Evolutionary conservation across 2,888 invertebrate species (phyloP), one percentile per base, ranked within the genome.

Genomic region (Andrena bucephala): DNA sequence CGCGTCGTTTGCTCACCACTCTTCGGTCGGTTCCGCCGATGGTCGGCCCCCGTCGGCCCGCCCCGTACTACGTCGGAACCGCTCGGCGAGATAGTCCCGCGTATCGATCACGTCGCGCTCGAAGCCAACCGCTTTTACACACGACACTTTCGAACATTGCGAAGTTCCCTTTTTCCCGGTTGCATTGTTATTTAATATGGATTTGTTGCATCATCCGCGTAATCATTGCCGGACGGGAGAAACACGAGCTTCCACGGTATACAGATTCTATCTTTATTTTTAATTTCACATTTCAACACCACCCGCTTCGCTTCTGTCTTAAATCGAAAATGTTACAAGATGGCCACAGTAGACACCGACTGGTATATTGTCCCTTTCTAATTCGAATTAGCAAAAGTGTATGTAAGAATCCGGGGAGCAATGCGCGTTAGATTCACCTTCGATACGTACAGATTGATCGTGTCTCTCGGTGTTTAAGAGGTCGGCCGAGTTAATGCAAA

Each of bases 101-200:
- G 83, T 90, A 89, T 89, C 90, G 89, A 89, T 89, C 85, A 71
- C 73, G 72, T 78, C 62, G 74, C 75, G 62, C 31, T 75, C 66
- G 27, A 83, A 89, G 79, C 86, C 86, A 81, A 89, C 88, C 80
- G 79, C 78, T 77, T 89, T 87, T 75, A 85, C 75, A 81, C 82
- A 87, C 80, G 76, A 59, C 79, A 74, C 66, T 75, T 75, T 65
- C 67, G 67, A 88, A 50, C 59, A 65, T 54, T 29, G 74, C 60
- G 27, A 69, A 62, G 57, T 42, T 20, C 29, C 20, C 8, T 77
- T 69, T 62, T 31, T 33, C 60, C 20, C 31, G 5, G 24, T 24
- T 62, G 29, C 33, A 62, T 63, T 13, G 20, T 70, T 57, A 60
- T 66, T 83, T 71, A 50, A 29, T 48, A 54, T n/a, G 27, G 24